Conservation (phyloP, 2,797 vertebrate species). For the Steatocranus sp. region DNA sequence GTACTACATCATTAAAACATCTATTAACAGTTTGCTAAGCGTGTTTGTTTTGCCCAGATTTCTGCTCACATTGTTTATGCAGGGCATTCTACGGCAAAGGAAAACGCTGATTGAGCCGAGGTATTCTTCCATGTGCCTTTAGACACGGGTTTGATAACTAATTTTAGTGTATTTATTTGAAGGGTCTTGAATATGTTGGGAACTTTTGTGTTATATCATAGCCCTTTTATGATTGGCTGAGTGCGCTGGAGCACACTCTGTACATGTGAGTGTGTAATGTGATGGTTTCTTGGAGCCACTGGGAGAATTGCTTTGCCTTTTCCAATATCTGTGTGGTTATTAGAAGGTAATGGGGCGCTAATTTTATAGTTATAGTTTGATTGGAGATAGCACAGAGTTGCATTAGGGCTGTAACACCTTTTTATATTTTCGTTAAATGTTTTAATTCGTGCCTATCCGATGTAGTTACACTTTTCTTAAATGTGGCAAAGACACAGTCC, state of each 20-base stretch:
- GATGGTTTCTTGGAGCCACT: conserved; percentile 16
- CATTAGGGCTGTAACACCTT: background rate
- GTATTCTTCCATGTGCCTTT: background rate
- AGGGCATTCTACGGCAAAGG: background rate
- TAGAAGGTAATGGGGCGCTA: background rate
- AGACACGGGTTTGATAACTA: background rate
- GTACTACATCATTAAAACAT: background rate
- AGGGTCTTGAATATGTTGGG: conserved; percentile 5
- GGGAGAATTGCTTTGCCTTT: background rate
- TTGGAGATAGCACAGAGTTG: background rate
- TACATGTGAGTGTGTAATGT: conserved; percentile 37
- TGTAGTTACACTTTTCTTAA: background rate
- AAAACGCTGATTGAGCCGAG: background rate
- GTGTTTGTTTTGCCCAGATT: background rate
- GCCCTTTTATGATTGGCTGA: conserved; percentile 47
- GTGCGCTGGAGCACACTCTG: conserved; percentile 25
- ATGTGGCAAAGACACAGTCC: background rate
- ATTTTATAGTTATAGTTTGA: background rate
- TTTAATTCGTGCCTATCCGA: background rate
- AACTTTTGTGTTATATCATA: conserved; percentile 55
- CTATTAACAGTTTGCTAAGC: background rate
- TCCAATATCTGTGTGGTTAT: background rate
- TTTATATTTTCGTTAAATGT: background rate
- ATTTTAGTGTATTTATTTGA: background rate
- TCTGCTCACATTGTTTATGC: background rate